Base-by-base conservation (phyloP, 2,113 vertebrate species). In the Anoura caudifer region DNA sequence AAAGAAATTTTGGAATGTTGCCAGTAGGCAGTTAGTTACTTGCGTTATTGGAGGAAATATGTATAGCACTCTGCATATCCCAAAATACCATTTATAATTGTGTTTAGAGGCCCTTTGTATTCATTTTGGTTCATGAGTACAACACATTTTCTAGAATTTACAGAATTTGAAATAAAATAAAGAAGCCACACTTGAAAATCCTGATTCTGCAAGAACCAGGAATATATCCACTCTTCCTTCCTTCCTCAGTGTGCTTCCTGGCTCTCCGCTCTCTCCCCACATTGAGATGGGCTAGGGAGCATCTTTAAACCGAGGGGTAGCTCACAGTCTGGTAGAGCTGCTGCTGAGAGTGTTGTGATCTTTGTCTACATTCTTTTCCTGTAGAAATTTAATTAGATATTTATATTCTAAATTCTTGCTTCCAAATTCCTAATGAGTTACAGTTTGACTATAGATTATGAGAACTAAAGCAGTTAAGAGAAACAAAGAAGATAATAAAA, bases 401-500 rank as follows among this genome's bases (percentile, higher is more conserved):
- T 88, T 95, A 93, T 90, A 67, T 95, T 94, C 61, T 67, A 83
- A 94, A 95, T 85, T 81, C 87, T 90, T 90, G 22, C n/a, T 61
- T 96, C 65, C 81, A 86, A 94, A 93, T 77, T 89, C 67, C 82
- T 96, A 91, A 90, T 94, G 77, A 88, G 31, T 79, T 85, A 67
- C 73, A 86, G 31, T 95, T 86, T 80, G 14, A 54, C n/a, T 75
- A 43, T 36, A 72, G 56, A 95, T 67, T 65, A 36, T 77, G 11
- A 95, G 43, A 90, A 95, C 75, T 92, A 91, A 96, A 76, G 50
- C 72, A 88, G 45, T 92, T 77, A 72, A 54, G 76, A 50, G 85
- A 97, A 95, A 96, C 83, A 95, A 95, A 95, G 76, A 41, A 94
- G 47, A 83, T 91, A 94, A 97, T 97, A 72, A 95, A 92, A 75